A percentile compares a stretch with the other conserved stretches of the same genome.
Conservation (phyloP, 2,888 invertebrate species). For the Anthophora plumipes region DNA sequence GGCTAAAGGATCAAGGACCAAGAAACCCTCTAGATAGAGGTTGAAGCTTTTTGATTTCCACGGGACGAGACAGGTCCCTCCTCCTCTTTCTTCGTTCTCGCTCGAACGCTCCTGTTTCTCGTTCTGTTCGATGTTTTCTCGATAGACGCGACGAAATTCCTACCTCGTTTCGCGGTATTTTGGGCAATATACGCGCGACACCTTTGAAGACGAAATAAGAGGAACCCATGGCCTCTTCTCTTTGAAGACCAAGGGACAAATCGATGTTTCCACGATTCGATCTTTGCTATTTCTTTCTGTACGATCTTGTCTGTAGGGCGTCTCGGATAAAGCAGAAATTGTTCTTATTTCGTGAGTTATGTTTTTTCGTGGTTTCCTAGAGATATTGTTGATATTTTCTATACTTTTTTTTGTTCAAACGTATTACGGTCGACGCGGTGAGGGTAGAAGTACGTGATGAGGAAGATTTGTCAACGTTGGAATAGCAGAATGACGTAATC, state of each 20-base stretch:
- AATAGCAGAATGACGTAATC: too few species aligned
- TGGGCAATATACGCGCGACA: not conserved
- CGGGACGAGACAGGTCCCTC: not conserved
- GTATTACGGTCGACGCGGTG: too few species aligned
- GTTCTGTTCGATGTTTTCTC: not conserved
- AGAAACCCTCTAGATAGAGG: conserved; percentile 29
- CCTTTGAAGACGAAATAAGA: not conserved
- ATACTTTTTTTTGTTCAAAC: too few species aligned
- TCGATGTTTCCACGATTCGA: not conserved
- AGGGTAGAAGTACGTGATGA: too few species aligned
- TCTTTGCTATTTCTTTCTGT: not conserved
- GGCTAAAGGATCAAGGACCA: conserved; percentile 44
- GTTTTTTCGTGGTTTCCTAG: too few species aligned
- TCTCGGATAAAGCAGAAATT: not conserved
- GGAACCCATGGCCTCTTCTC: not conserved
- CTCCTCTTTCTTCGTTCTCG: not conserved
- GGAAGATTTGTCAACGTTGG: too few species aligned
- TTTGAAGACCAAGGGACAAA: not conserved
- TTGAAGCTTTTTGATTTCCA: conserved; percentile 40
- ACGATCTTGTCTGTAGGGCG: not conserved
- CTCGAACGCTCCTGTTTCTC: conserved; percentile 6
- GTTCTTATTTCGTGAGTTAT: too few species aligned
- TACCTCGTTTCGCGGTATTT: not conserved
- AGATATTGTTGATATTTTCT: too few species aligned
- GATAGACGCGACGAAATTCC: not conserved